A percentile compares a stretch with the other conserved stretches of the same genome.
phyloP scores from a whole-genome alignment of 2,113 vertebrate genomes.

The Rhagologus leucostigma region DNA sequence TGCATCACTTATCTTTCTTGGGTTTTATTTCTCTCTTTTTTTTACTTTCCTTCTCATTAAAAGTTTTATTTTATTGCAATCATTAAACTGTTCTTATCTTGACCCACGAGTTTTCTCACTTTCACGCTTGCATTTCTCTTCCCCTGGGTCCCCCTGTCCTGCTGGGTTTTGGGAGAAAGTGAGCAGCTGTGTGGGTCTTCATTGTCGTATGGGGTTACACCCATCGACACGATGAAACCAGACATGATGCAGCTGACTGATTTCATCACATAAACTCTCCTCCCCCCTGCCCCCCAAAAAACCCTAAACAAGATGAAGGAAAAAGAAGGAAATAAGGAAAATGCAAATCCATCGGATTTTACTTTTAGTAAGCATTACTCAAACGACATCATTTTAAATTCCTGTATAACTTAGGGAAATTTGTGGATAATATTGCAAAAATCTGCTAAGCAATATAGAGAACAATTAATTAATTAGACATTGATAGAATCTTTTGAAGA shows the following conservation, averaged over 20 bases:
- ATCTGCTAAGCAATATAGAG: neutral
- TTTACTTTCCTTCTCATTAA: neutral
- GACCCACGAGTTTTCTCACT: neutral
- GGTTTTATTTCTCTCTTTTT: neutral
- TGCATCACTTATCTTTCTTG: neutral
- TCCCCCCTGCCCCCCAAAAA: rapidly evolving
- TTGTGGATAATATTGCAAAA: neutral
- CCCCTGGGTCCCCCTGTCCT: neutral
- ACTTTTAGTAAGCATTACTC: neutral
- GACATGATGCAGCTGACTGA: neutral
- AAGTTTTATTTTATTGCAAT: neutral
- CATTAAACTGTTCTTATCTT: neutral
- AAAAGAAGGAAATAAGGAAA: neutral
- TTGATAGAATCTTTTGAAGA: neutral
- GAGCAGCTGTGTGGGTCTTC: neutral
- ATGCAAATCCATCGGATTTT: neutral
- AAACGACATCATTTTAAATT: neutral
- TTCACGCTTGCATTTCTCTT: neutral
- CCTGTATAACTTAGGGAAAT: neutral
- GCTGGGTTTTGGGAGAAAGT: no score
- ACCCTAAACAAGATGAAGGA: neutral
- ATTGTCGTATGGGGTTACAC: neutral
- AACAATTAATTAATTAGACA: neutral
- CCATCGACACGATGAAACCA: rapidly evolving
- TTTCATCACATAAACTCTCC: neutral